Evolutionary conservation across 2,888 invertebrate genomes (phyloP).

Genomic region (Diadegma fenestrale): DNA sequence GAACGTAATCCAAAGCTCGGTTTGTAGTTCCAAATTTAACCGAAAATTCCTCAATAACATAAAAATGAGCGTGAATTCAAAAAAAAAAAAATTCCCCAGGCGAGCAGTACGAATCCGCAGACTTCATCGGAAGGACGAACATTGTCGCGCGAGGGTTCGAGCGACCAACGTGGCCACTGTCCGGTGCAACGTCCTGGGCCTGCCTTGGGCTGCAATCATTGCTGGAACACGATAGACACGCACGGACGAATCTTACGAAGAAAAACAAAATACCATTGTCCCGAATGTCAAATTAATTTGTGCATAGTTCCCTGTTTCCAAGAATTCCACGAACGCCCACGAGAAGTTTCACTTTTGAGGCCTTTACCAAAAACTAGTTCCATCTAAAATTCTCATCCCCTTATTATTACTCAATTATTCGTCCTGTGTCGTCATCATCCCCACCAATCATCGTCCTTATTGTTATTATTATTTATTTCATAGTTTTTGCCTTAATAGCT

Average conservation of each 20-base stretch:
- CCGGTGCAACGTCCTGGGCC: conserved; percentile 94
- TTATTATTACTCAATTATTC: conserved; percentile 7
- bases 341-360: conserved; percentile 75
- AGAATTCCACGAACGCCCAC: conserved; percentile 91
- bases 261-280: conserved; percentile 96
- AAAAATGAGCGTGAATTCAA: background rate
- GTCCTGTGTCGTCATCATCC: background rate
- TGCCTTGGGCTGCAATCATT: conserved; percentile 94
- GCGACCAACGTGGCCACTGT: conserved; percentile 90
- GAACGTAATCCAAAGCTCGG: too few species aligned
- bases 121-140: conserved; percentile 53
- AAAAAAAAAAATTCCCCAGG: background rate
- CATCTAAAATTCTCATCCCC: conserved; percentile 72
- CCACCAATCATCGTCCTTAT: background rate
- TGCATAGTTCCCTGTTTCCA: conserved; percentile 97
- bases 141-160: conserved; percentile 71
- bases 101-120: conserved; percentile 45
- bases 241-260: conserved; percentile 93
- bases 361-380: conserved; percentile 81
- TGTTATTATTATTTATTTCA: conserved; percentile 60
- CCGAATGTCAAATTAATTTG: conserved; percentile 94
- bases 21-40: too few species aligned
- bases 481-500: conserved; percentile 47
- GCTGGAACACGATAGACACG: conserved; percentile 95
- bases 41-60: background rate